Evolutionary conservation across 2,797 vertebrate species (phyloP), one percentile per base, ranked within the genome.

Genomic region (Xiphorhynchus erythropygius): DNA sequence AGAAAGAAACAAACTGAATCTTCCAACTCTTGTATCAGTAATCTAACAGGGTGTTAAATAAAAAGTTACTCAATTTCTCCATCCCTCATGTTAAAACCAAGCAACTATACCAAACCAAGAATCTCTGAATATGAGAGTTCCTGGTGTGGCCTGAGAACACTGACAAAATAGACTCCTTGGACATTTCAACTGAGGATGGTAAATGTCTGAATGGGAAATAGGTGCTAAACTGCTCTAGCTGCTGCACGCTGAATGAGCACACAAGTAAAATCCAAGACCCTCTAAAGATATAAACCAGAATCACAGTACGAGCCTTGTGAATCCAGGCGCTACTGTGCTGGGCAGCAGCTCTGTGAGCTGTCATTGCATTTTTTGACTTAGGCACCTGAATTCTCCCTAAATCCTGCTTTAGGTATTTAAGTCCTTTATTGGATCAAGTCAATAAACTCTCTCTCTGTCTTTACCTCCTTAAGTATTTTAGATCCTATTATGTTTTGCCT

Each of bases 401-500:
- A 93, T 84, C 76, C 87, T 62, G 30, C 69, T 79, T 90, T 78
- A 92, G 70, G n/a, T 76, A 84, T 49, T 44, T 69, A 91, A 90
- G 85, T 52, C 73, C 65, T 65, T 94, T 80, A 91, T 68, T 62
- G 69, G 82, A 94, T 94, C 62, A 75, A 83, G 73, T 16, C 76
- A 90, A 90, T 88, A 88, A 93, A 91, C 84, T 87, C 86, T 37
- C 42, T 50, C 73, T 65, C 59, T 70, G 50, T 65, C 70, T 87
- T 65, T 73, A 81, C 79, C 49, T 88, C 55, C 33, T 80, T 92
- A 93, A 96, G 92, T 85, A 91, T 91, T 87, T 89, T 50, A 83
- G 62, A 92, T 93, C 91, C 89, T 89, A 89, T 86, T 92, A 87
- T 83, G 69, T 68, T 96, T 91, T 91, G 76, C 76, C 76, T 91